Percentiles rank a stretch among this genome's conserved stretches.
phyloP scores from a whole-genome alignment of 2,113 vertebrate species.

The Rhizomys pruinosus region DNA sequence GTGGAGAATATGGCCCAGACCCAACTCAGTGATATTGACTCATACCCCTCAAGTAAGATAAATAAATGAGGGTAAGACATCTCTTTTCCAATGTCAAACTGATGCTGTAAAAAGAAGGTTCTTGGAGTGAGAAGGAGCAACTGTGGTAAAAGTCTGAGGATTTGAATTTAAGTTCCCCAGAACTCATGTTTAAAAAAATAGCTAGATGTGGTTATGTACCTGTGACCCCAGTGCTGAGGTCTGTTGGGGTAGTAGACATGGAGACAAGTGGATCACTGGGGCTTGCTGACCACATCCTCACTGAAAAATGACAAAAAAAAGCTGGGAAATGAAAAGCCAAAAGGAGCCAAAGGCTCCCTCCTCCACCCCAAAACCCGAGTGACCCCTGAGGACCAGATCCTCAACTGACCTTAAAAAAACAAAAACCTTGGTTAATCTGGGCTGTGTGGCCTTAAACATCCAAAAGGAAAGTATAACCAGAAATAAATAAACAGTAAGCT shows the following conservation, averaged over 20 bases:
- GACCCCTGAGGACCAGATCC: too few species aligned
- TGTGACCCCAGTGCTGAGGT: background rate
- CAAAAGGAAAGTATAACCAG: too few species aligned
- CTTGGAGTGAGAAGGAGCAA: background rate
- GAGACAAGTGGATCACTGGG: background rate
- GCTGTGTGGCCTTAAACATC: too few species aligned
- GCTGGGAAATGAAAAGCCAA: too few species aligned
- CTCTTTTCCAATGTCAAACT: background rate
- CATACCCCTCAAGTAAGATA: background rate
- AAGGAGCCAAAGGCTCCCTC: too few species aligned
- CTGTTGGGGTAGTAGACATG: too few species aligned
- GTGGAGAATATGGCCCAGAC: background rate
- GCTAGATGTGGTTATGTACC: background rate
- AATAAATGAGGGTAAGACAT: background rate
- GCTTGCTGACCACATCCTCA: background rate
- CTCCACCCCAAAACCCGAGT: too few species aligned
- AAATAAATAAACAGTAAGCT: too few species aligned
- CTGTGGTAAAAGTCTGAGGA: background rate
- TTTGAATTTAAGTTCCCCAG: background rate
- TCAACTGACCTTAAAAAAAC: too few species aligned
- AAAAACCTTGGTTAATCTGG: too few species aligned
- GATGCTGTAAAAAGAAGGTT: background rate
- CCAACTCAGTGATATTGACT: background rate
- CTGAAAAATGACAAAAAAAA: background rate
- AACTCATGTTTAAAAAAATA: background rate